Evolutionary conservation across 1,140 invertebrate species (phyloP).

Genomic region (Sminthurides bifidus): DNA sequence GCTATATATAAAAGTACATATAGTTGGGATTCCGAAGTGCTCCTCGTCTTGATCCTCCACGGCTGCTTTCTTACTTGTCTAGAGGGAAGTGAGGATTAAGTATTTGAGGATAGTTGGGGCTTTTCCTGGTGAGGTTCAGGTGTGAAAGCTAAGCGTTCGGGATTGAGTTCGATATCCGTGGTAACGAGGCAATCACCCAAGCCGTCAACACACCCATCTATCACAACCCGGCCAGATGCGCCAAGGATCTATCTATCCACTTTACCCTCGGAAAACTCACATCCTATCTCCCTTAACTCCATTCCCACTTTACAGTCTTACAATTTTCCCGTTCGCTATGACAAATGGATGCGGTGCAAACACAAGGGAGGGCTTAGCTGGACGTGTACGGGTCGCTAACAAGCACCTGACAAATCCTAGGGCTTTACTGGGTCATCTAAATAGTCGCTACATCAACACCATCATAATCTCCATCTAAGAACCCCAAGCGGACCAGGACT

Average conservation of each 20-base stretch:
- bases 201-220: slow-evolving; percentile 33
- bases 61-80: too few relatives aligned
- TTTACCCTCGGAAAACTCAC: background rate
- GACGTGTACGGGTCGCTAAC: slow-evolving; percentile 33
- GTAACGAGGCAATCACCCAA: slow-evolving; percentile 34
- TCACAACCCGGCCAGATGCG: slow-evolving; percentile 26
- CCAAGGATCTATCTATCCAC: slow-evolving; percentile 4
- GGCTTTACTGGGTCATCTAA: slow-evolving; percentile 32
- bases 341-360: slow-evolving; percentile 32
- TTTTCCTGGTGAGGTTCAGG: slow-evolving; percentile 26
- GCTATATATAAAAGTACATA: too few relatives aligned
- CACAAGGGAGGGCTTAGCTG: slow-evolving; percentile 32
- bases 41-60: too few relatives aligned
- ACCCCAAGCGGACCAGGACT: too few relatives aligned
- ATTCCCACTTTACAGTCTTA: background rate
- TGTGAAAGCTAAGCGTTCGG: slow-evolving; percentile 32
- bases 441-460: background rate
- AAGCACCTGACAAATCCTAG: slow-evolving; percentile 33
- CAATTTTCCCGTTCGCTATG: slow-evolving; percentile 22
- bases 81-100: slow-evolving; percentile 6
- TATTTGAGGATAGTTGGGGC: too few relatives aligned
- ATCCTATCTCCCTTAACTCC: background rate
- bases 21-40: too few relatives aligned
- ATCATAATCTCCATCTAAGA: background rate
- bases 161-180: slow-evolving; percentile 32